phyloP scores from a whole-genome alignment of 2,113 vertebrate genomes.

The Mobula birostris region DNA sequence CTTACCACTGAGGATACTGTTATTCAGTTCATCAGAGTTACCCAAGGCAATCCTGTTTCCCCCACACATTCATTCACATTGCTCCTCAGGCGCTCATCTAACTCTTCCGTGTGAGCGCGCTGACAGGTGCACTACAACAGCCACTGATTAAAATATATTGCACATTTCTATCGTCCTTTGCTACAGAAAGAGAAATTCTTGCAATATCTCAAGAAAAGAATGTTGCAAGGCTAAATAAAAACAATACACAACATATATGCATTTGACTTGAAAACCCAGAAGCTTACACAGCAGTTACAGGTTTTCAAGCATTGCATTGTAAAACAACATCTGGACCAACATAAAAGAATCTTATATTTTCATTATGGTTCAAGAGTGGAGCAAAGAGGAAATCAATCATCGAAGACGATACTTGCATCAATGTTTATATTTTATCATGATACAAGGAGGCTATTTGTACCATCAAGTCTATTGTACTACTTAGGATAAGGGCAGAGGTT shows the following conservation, averaged over 20 bases:
- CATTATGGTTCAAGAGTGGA: not conserved
- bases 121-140: not conserved
- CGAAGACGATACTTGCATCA: not conserved
- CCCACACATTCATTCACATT: not conserved
- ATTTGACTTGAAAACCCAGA: not conserved
- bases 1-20: not conserved
- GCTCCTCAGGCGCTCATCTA: not conserved
- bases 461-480: no score
- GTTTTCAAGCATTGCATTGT: not conserved
- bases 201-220: not conserved
- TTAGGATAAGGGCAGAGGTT: no score
- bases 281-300: not conserved
- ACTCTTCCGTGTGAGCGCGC: not conserved
- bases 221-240: not conserved
- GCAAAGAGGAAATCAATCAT: not conserved
- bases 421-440: not conserved
- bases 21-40: not conserved
- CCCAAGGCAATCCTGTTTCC: not conserved
- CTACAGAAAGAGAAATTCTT: not conserved
- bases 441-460: no score
- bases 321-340: not conserved
- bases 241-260: not conserved
- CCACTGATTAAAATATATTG: not conserved
- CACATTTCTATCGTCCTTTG: no score
- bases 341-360: not conserved